phyloP scores from a whole-genome alignment of 1,140 invertebrate genomes.

The Ips typographus region DNA sequence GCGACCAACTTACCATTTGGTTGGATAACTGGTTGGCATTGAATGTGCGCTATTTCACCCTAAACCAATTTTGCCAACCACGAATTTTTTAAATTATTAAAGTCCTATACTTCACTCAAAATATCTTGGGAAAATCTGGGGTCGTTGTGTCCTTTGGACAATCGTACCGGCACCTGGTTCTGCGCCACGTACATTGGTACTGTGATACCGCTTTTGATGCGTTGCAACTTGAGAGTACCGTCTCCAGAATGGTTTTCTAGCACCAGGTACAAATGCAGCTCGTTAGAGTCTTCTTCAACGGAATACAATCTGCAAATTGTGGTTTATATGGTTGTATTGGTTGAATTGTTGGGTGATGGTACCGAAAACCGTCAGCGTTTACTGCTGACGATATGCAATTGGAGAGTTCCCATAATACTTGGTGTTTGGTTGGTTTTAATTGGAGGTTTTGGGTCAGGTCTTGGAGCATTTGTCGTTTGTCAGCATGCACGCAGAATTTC shows the following conservation, averaged over 20 bases:
- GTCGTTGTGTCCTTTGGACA: slow-evolving; percentile 52
- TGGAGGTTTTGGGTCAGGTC: slow-evolving; percentile 61
- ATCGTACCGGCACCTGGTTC: slow-evolving; percentile 53
- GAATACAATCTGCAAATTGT: slow-evolving; percentile 42
- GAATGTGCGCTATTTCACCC: slow-evolving; percentile 50
- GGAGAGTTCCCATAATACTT: slow-evolving; percentile 63
- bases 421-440: slow-evolving; percentile 55
- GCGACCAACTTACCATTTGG: slow-evolving; percentile 60
- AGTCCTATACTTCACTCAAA: slow-evolving; percentile 47
- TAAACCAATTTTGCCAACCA: slow-evolving; percentile 17
- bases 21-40: slow-evolving; percentile 61
- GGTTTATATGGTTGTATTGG: background rate
- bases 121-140: slow-evolving; percentile 56
- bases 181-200: slow-evolving; percentile 58
- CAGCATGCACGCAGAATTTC: slow-evolving; percentile 65
- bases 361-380: slow-evolving; percentile 60
- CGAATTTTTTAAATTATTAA: background rate
- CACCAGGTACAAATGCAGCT: slow-evolving; percentile 49
- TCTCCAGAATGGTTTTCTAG: slow-evolving; percentile 42
- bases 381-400: slow-evolving; percentile 63
- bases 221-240: slow-evolving; percentile 40
- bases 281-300: slow-evolving; percentile 32
- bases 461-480: slow-evolving; percentile 64
- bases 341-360: background rate
- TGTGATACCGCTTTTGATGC: slow-evolving; percentile 40